These are phyloP conservation scores for Acanthosepion pharaonis DNA, from an alignment of 2,888 invertebrate species.

Conservation along the genomic window DNA sequence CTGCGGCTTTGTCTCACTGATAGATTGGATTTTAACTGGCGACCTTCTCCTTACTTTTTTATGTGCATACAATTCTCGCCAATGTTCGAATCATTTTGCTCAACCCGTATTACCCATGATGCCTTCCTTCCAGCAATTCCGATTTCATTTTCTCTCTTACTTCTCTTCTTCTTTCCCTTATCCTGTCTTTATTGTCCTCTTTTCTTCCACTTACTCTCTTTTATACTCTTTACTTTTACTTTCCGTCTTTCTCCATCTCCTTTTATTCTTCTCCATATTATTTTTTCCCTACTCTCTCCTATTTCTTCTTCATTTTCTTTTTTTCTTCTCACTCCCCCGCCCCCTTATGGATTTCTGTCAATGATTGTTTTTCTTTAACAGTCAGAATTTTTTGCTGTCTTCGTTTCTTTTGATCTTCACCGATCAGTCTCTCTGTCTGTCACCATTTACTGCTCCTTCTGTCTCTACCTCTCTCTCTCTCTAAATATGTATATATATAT, in stretches of 20 bases:
- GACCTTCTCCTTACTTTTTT: neutral
- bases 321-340: no score
- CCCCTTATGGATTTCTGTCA: no score
- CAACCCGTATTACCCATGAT: neutral
- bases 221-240: neutral
- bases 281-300: neutral
- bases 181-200: neutral
- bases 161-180: neutral
- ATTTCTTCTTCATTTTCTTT: neutral
- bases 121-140: neutral
- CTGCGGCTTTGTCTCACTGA: slow-evolving; percentile 36
- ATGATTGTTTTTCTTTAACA: no score
- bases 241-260: neutral
- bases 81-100: neutral
- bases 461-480: no score
- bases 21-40: slow-evolving; percentile 24
- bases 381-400: no score
- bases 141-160: neutral
- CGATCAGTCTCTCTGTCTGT: no score
- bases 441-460: no score
- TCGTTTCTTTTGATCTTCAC: no score
- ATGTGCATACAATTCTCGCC: neutral
- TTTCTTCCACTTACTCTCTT: no score
- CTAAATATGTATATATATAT: no score
- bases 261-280: neutral